Evolutionary conservation across 2,797 vertebrate genomes (phyloP).

Genomic region (Oceanodroma leucorhoa): DNA sequence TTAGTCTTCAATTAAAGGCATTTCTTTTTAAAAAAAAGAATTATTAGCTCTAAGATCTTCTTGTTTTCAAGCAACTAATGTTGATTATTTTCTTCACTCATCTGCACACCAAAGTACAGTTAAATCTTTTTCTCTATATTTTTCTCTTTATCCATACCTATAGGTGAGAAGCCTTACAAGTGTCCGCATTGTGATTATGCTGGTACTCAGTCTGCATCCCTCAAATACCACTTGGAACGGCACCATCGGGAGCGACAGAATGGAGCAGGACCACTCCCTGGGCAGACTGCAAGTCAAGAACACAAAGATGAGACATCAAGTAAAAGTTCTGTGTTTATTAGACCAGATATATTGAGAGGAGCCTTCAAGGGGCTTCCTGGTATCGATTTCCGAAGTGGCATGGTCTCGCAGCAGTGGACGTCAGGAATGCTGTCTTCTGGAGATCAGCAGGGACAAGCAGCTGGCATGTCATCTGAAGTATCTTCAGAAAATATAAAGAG

Average conservation of each 20-base stretch:
- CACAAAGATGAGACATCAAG: slow-evolving; percentile 87
- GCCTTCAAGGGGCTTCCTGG: slow-evolving; percentile 90
- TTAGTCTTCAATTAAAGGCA: slow-evolving; percentile 66
- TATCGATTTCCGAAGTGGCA: slow-evolving; percentile 88
- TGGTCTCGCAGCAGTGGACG: slow-evolving; percentile 91
- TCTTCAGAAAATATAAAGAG: slow-evolving; percentile 84
- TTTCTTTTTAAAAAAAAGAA: slow-evolving; percentile 52
- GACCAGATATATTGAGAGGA: slow-evolving; percentile 92
- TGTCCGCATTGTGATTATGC: slow-evolving; percentile 99
- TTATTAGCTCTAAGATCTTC: slow-evolving; percentile 51
- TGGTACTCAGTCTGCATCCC: slow-evolving; percentile 95
- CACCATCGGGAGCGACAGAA: slow-evolving; percentile 96
- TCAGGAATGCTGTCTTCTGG: slow-evolving; percentile 85
- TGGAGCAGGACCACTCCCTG: slow-evolving; percentile 84
- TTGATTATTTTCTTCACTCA: slow-evolving; percentile 15
- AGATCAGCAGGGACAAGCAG: slow-evolving; percentile 84
- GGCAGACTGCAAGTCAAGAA: slow-evolving; percentile 78
- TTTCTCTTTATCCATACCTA: slow-evolving; percentile 53
- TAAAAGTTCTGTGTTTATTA: slow-evolving; percentile 87
- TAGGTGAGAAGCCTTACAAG: slow-evolving; percentile 98
- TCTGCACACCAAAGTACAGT: slow-evolving; percentile 24
- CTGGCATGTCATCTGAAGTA: slow-evolving; percentile 76
- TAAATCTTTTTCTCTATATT: slow-evolving; percentile 50
- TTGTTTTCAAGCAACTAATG: slow-evolving; percentile 48
- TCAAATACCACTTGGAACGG: slow-evolving; percentile 97